These are phyloP conservation scores for Propithecus perrieri DNA, from an alignment of 2,797 vertebrate genomes.

Conservation along the genomic window DNA sequence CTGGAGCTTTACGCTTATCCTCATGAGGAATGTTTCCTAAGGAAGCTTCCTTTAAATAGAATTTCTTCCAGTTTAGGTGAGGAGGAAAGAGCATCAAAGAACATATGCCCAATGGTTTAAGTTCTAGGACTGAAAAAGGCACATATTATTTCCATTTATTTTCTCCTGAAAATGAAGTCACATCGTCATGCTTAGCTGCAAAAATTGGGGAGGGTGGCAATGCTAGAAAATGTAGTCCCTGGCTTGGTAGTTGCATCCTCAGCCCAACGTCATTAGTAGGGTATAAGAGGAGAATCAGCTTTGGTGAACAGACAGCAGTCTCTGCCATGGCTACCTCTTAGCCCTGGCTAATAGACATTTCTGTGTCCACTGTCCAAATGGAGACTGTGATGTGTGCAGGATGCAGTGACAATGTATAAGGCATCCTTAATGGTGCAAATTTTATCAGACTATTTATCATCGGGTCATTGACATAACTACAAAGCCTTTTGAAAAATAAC, in stretches of 20 bases:
- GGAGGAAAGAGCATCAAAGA: not conserved
- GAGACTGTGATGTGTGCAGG: not conserved
- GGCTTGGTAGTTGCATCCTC: not conserved
- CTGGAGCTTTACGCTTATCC: not conserved
- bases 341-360: not conserved
- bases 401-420: not conserved
- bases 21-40: not conserved
- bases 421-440: not conserved
- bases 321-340: not conserved
- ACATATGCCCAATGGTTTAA: not conserved
- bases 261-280: not conserved
- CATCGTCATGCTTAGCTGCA: not conserved
- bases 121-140: not conserved
- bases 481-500: constrained; percentile 64
- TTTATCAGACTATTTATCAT: constrained; percentile 14
- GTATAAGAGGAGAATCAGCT: not conserved
- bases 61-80: not conserved
- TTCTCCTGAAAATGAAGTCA: not conserved
- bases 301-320: not conserved
- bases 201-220: not conserved
- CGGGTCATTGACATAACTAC: constrained; percentile 15
- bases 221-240: not conserved
- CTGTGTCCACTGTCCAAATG: not conserved
- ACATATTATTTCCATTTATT: not conserved
- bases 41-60: not conserved